Base-by-base conservation (phyloP, 2,797 vertebrate genomes). In the Hoplostethus atlanticus region DNA sequence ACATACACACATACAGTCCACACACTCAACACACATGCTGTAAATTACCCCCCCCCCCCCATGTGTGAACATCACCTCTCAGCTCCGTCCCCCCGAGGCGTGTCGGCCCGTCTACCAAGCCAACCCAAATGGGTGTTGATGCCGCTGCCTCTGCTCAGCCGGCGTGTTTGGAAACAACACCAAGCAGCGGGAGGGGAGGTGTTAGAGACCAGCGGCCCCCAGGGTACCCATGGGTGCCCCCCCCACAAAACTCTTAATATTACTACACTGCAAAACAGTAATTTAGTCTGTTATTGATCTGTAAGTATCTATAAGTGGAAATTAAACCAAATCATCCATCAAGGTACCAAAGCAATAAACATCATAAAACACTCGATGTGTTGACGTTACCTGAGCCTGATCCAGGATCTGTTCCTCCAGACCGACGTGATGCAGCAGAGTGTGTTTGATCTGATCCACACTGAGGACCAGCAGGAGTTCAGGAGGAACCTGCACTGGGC, bases 351-450 rank as follows among this genome's bases (percentile, higher is more conserved):
- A n/a, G n/a, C n/a, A n/a, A n/a, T n/a, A n/a, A n/a, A n/a, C n/a
- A n/a, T n/a, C n/a, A n/a, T n/a, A n/a, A n/a, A n/a, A n/a, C n/a
- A n/a, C n/a, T n/a, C n/a, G n/a, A n/a, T n/a, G n/a, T n/a, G n/a
- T 21, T 21, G 21, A 21, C 21, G 21, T 21, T 21, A 21, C 21
- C 21, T 21, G 21, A 21, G 21, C 21, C 21, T 21, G 21, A 21
- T 16, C 34, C 31, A 53, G 7, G 59, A 8, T 65, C 11, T 72
- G 61, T 73, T 46, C 68, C 74, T 46, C 4, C 68, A 96, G 96
- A 95, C 95, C 0, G 95, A 96, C 61, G 94, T 96, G 63, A 92
- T 96, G 93, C 94, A 96, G 88, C 96, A 96, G 91, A 95, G 94
- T 0, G 78, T 95, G 86, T 95, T 95, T 6, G 94, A 96, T 83